These are phyloP conservation scores for Hippocampus kuda DNA, from an alignment of 2,797 vertebrate genomes.

Conservation along the genomic window DNA sequence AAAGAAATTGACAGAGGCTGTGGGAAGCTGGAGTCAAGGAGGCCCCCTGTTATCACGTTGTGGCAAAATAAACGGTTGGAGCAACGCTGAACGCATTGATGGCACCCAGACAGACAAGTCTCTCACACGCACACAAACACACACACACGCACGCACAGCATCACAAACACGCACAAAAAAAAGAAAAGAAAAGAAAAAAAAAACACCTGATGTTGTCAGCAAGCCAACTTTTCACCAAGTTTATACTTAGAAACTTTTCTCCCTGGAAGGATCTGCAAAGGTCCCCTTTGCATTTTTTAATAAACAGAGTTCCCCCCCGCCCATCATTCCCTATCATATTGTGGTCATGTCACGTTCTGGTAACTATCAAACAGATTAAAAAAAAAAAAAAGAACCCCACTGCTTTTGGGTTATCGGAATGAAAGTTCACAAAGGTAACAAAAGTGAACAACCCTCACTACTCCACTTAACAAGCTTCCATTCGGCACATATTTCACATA, in stretches of 20 bases:
- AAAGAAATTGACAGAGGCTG: slow-evolving; percentile 47
- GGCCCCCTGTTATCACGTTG: slow-evolving; percentile 60
- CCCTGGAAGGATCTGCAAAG: slow-evolving; percentile 16
- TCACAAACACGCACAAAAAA: slow-evolving; percentile 16
- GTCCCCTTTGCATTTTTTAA: slow-evolving; percentile 13
- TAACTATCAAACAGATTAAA: not conserved
- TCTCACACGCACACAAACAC: slow-evolving; percentile 27
- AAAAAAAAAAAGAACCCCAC: not conserved
- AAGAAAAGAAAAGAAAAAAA: not conserved
- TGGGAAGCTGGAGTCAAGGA: slow-evolving; percentile 53
- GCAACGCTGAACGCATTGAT: slow-evolving; percentile 55
- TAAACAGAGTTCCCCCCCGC: not conserved
- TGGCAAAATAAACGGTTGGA: slow-evolving; percentile 54
- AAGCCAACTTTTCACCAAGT: slow-evolving; percentile 22
- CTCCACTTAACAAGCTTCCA: not conserved
- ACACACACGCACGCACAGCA: slow-evolving; percentile 16
- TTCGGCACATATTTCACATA: not conserved
- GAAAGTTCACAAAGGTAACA: not conserved
- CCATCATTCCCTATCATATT: not conserved
- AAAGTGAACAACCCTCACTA: not conserved
- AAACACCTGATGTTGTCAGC: slow-evolving; percentile 2
- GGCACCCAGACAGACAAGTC: slow-evolving; percentile 56
- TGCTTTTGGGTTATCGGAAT: not conserved
- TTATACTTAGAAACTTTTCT: slow-evolving; percentile 38
- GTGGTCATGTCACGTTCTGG: not conserved